Evolutionary conservation across 2,797 vertebrate genomes (phyloP), one percentile per base, ranked within the genome.

Genomic region (Setipinna tenuifilis): DNA sequence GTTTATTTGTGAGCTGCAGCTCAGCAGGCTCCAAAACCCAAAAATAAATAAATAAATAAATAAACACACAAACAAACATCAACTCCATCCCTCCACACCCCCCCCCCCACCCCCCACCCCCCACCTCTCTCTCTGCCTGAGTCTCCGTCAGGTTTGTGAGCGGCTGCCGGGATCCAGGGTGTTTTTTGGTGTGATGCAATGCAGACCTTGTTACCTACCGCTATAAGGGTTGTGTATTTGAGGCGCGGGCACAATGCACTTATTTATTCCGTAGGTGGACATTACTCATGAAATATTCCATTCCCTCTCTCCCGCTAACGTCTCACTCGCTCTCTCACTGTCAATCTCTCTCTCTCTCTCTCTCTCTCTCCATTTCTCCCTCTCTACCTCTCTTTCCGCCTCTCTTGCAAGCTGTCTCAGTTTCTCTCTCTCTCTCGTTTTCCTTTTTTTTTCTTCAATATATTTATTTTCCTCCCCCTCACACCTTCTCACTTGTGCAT

Each of bases 201-300:
- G 68, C 68, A 71, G 68, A 31, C 23, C 62, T 68, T 68, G 62
- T 71, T 71, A 35, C n/a, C n/a, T n/a, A n/a, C 12, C 16, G 68
- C 25, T 35, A 25, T 71, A 35, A 14, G 68, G n/a, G 68, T 25
- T 71, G 46, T 54, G 46, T 41, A 50, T 82, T 54, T 82, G 11
- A 82, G 44, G 81, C 44, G 81, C 21, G 23, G 81, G 68, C 68
- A 71, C 68, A 71, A 71, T 71, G 68, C 68, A 35, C 28, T 16
- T 35, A 71, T 71, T 71, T 71, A 71, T 71, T 71, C 68, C 68
- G 68, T 71, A 71, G 68, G 68, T 71, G 68, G 68, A 71, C 68
- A 71, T 71, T 71, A 71, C 68, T 31, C 68, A 93, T 92, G 94
- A 93, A 91, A 95, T 94, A 95, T 95, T 94, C 93, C 91, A 93